A percentile compares a stretch with the other conserved stretches of the same genome.
Evolutionary conservation across 1,140 invertebrate species (phyloP).

Genomic region (Manduca sexta): DNA sequence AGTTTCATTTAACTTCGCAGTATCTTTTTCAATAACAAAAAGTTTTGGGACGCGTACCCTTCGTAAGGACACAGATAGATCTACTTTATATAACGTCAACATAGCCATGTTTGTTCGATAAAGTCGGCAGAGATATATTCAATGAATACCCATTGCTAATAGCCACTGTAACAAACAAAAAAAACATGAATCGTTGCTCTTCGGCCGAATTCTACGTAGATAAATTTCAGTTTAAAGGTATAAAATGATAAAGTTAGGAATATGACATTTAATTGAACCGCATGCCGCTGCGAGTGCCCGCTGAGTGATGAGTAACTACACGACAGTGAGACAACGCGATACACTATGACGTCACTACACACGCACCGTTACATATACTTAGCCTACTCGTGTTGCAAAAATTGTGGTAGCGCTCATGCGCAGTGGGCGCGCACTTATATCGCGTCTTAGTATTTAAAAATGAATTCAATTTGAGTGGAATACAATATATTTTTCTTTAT

Average conservation of each 20-base stretch:
- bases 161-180: too few relatives aligned
- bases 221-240: too few relatives aligned
- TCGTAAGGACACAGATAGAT: too few relatives aligned
- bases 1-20: not conserved
- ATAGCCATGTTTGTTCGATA: too few relatives aligned
- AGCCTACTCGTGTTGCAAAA: slow-evolving; percentile 49
- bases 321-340: slow-evolving; percentile 15
- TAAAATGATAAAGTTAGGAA: too few relatives aligned
- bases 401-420: slow-evolving; percentile 60
- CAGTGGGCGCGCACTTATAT: not conserved
- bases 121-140: too few relatives aligned
- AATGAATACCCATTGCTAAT: too few relatives aligned
- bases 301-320: slow-evolving; percentile 14
- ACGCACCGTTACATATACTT: slow-evolving; percentile 10
- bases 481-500: slow-evolving; percentile 7
- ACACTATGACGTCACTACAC: slow-evolving; percentile 32
- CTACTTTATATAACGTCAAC: too few relatives aligned
- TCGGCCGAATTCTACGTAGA: too few relatives aligned
- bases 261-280: not conserved
- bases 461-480: not conserved
- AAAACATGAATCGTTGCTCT: too few relatives aligned
- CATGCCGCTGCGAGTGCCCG: not conserved
- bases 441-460: not conserved
- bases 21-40: too few relatives aligned
- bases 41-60: too few relatives aligned